Conservation (phyloP, 2,888 invertebrate genomes). For the Arctia plantaginis region DNA sequence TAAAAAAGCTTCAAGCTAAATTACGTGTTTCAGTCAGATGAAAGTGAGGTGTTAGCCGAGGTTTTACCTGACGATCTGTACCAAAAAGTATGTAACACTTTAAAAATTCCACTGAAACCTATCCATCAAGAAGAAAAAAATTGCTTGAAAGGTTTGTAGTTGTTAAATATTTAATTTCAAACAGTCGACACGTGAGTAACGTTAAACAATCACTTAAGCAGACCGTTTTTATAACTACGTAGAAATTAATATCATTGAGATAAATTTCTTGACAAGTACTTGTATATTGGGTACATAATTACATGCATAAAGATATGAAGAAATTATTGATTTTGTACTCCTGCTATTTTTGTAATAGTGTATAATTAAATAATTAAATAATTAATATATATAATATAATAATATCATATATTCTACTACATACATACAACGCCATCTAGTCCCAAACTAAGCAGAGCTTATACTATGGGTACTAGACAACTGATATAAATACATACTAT, state of each 20-base stretch:
- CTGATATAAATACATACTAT: too few species aligned
- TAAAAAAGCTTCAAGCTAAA: neutral
- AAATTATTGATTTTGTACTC: too few species aligned
- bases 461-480: too few species aligned
- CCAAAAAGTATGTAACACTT: slow-evolving; percentile 71
- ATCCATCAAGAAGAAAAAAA: slow-evolving; percentile 33
- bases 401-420: too few species aligned
- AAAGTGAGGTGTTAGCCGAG: slow-evolving; percentile 67
- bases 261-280: neutral
- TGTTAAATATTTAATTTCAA: neutral
- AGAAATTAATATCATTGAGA: too few species aligned
- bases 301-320: too few species aligned
- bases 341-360: too few species aligned
- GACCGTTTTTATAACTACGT: too few species aligned
- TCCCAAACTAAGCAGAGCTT: too few species aligned
- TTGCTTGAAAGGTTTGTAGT: slow-evolving; percentile 53
- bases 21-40: slow-evolving; percentile 56
- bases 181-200: neutral
- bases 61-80: slow-evolving; percentile 73
- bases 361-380: too few species aligned
- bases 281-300: neutral
- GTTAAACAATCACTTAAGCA: neutral
- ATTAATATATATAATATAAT: too few species aligned
- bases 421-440: too few species aligned
- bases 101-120: slow-evolving; percentile 62